Conservation (phyloP, 2,888 invertebrate species). For the Mythimna impura region DNA sequence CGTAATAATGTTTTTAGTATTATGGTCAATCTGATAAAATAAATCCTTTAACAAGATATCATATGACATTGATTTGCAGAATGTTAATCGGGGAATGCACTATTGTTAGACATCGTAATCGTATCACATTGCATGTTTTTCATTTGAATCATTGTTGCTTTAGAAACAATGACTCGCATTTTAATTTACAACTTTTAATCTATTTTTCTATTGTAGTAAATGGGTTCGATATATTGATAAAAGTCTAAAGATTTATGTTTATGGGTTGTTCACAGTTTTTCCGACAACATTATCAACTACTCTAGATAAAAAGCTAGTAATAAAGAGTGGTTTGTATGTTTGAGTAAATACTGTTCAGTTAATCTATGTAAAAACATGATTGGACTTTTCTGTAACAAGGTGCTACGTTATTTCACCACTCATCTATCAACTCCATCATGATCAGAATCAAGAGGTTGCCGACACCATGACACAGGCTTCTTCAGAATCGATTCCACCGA, state of each 20-base stretch:
- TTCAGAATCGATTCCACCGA: conserved; percentile 56
- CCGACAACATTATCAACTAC: not conserved
- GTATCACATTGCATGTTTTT: conserved; percentile 37
- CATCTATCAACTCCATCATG: conserved; percentile 28
- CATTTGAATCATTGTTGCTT: conserved; percentile 38
- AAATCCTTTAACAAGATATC: conserved; percentile 48
- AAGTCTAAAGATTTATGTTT: not conserved
- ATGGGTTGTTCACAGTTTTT: not conserved
- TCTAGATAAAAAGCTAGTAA: not conserved
- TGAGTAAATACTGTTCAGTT: conserved; percentile 10
- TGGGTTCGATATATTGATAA: not conserved
- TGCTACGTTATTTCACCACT: conserved; percentile 19
- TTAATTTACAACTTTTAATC: not conserved
- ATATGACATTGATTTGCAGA: conserved; percentile 41
- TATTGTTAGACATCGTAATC: conserved; percentile 52
- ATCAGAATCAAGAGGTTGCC: conserved; percentile 41
- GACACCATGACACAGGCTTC: conserved; percentile 60
- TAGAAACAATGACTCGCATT: not conserved
- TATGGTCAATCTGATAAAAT: conserved; percentile 44
- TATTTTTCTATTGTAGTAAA: not conserved
- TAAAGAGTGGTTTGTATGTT: conserved; percentile 6
- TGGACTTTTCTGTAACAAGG: conserved; percentile 31
- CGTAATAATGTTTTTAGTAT: conserved; percentile 22
- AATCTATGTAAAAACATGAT: conserved; percentile 22
- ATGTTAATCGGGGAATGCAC: conserved; percentile 47